Conservation (phyloP, 1,140 invertebrate genomes). For the Thalassaphorura encarpata region DNA sequence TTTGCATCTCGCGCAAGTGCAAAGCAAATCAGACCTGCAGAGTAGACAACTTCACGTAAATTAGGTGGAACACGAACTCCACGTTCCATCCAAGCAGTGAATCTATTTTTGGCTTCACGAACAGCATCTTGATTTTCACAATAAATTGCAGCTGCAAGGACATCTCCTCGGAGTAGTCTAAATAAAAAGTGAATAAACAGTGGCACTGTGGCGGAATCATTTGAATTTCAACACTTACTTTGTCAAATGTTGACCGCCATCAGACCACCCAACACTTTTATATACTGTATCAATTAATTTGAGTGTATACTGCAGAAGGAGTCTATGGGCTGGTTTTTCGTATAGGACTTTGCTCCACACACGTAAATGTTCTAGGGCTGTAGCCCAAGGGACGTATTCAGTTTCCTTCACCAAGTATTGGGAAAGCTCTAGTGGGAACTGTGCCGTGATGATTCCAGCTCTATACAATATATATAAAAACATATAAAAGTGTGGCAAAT, state of each 20-base stretch:
- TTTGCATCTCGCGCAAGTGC: too few relatives aligned
- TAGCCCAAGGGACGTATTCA: slow-evolving; percentile 64
- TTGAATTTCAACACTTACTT: slow-evolving; percentile 41
- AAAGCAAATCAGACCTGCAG: slow-evolving; percentile 53
- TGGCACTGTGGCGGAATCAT: background rate
- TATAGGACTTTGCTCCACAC: slow-evolving; percentile 55
- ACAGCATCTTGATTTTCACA: slow-evolving; percentile 52
- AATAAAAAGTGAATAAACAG: background rate
- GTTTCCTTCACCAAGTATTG: slow-evolving; percentile 59
- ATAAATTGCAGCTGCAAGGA: slow-evolving; percentile 50
- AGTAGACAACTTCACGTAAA: slow-evolving; percentile 61
- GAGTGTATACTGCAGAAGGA: slow-evolving; percentile 52
- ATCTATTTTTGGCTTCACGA: slow-evolving; percentile 49
- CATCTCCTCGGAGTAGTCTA: slow-evolving; percentile 48
- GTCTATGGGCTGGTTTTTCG: slow-evolving; percentile 53
- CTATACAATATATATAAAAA: slow-evolving; percentile 39
- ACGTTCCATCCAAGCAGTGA: slow-evolving; percentile 54
- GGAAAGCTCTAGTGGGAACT: slow-evolving; percentile 54
- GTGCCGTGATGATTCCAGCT: slow-evolving; percentile 57
- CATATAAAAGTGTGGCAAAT: too few relatives aligned
- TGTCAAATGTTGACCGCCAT: slow-evolving; percentile 54
- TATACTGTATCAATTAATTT: slow-evolving; percentile 50
- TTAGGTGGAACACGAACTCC: slow-evolving; percentile 52
- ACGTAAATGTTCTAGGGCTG: slow-evolving; percentile 56
- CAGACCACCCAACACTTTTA: slow-evolving; percentile 52